Percentiles rank a stretch among this genome's conserved stretches.
Evolutionary conservation across 2,797 vertebrate genomes (phyloP).

Genomic region (Ispidina lecontei): DNA sequence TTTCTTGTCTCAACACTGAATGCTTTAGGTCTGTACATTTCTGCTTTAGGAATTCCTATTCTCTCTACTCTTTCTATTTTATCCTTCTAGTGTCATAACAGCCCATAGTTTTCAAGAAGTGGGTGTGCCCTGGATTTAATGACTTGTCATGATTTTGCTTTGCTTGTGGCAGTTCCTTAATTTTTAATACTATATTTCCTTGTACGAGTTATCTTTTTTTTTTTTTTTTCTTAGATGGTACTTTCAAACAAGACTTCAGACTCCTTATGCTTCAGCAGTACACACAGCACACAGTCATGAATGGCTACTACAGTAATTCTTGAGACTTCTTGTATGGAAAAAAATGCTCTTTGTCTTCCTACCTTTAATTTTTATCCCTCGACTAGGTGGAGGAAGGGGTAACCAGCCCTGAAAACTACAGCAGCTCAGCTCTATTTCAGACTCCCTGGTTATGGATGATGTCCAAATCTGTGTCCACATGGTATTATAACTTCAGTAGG

Average conservation of each 20-base stretch:
- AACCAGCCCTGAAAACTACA: neutral
- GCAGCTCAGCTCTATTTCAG: neutral
- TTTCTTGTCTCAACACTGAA: neutral
- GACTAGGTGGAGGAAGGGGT: neutral
- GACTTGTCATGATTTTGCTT: conserved; percentile 44
- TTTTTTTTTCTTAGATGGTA: neutral
- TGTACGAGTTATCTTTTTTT: neutral
- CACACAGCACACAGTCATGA: neutral
- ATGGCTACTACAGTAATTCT: neutral
- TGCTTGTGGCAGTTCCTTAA: conserved; percentile 3
- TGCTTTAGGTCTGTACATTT: neutral
- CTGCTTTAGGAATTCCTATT: conserved; percentile 18
- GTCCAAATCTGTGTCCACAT: neutral
- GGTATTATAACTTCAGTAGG: neutral
- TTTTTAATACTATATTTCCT: conserved; percentile 9
- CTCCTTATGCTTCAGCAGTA: neutral
- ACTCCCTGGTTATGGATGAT: neutral
- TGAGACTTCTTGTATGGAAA: neutral
- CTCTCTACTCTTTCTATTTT: neutral
- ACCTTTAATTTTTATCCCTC: neutral
- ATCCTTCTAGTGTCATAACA: conserved; percentile 3
- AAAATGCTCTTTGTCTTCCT: neutral
- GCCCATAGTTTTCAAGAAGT: conserved; percentile 15
- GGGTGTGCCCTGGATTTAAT: conserved; percentile 13
- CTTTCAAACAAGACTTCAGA: neutral